Evolutionary conservation across 2,113 vertebrate species (phyloP), one percentile per base, ranked within the genome.

Genomic region (Castor canadensis): DNA sequence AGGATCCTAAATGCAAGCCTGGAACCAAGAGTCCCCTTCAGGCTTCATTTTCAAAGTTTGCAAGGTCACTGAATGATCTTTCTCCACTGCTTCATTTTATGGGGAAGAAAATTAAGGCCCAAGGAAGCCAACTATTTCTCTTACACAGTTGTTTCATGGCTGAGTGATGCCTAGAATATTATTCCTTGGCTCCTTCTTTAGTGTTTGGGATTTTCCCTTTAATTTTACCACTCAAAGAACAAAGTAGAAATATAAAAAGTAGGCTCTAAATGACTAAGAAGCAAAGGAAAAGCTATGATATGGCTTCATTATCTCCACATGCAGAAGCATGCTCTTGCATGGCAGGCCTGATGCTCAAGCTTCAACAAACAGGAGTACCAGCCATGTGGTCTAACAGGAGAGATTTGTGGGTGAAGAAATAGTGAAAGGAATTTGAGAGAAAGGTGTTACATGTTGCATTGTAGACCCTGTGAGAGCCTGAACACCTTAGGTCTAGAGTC

Each of bases 241-340:
- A 73, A 92, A 38, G 13, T 71, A 26, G 43, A 83, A 93, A 67
- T 77, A 90, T 38, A 62, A 73, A 93, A 79, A 72, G 26, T 19
- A 11, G n/a, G 47, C 26, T 28, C 7, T 45, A 79, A 69, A 67
- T 56, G 71, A 43, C 72, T 1, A 20, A 71, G 13, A 72, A 84
- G n/a, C 6, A 73, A 87, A 86, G 15, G 17, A 56, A 83, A 86
- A 17, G 9, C 19, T 49, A 47, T 0, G 5, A 54, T 35, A 56
- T 60, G 2, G 17, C 15, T 40, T 84, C 20, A 5, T 76, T 38
- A 3, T 62, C 45, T 35, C 22, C n/a, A 45, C 67, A 54, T 81
- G 4, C 10, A 15, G 22, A 22, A 72, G 3, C 0, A 22, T 12
- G 32, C 13, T 56, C 13, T 62, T 71, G 3, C 5, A 16, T 3